Evolutionary conservation across 2,888 invertebrate genomes (phyloP), one percentile per base, ranked within the genome.

Genomic region (Drosophila maculinotata): DNA sequence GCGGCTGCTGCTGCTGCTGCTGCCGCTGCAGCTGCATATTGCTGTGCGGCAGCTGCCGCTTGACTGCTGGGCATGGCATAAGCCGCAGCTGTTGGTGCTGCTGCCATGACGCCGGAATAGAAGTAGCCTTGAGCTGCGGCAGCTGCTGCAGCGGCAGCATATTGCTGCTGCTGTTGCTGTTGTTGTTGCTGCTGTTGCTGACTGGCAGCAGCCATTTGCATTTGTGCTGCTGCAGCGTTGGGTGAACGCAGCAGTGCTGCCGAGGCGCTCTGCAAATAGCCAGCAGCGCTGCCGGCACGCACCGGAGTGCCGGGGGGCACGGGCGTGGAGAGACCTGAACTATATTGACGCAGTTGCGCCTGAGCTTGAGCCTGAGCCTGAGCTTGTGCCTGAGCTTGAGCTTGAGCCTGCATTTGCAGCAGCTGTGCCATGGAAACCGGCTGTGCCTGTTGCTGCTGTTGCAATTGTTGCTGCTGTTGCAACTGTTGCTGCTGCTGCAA

Each of bases 31-130:
- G 90, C 89, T 5, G 79, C 84, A 35, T 78, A 82, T 20, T 86
- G 75, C 15, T 79, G 79, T 0, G 69, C 73, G 0, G 91, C 93
- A 91, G 90, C 71, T 0, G 83, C 80, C 0, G 77, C 77, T 35
- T 71, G 80, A 8, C 45, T 69, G 8, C 65, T 57, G 12, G 79
- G 75, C 69, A 82, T 69, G 31, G 80, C 92, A 92, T 90, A 91
- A 91, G 92, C 76, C 0, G 75, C 63, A 1, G 67, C 53, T 5
- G 70, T 39, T 3, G 82, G 76, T 92, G 64, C 12, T 6, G 72
- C 64, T 1, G 72, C 9, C 64, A 93, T 88, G 92, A 93, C 85
- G 56, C 91, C 93, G 2, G 92, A 88, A 76, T 90, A 74, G 92
- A 93, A 87, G 91, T 92, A 90, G 30, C 87, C 77, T 35, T 87